phyloP scores from a whole-genome alignment of 1,140 invertebrate genomes.

The Wasmannia auropunctata region DNA sequence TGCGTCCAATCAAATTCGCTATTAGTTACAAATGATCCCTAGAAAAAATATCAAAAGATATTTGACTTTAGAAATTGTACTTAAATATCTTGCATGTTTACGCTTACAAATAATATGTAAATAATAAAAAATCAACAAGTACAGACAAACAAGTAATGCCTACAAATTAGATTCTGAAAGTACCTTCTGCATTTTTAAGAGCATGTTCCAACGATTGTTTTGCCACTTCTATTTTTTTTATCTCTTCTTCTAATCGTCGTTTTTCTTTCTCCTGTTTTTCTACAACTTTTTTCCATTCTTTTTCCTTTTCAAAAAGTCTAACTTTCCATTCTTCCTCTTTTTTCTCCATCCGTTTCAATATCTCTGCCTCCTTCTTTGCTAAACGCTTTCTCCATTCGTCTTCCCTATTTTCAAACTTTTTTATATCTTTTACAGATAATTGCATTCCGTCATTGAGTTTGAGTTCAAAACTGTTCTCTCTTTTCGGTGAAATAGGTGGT shows the following conservation, averaged over 20 bases:
- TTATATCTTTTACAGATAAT: constrained; percentile 83
- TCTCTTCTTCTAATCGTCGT: constrained; percentile 86
- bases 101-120: not conserved
- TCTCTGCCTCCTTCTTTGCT: constrained; percentile 87
- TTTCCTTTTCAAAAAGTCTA: constrained; percentile 87
- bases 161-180: constrained; percentile 25
- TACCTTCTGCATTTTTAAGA: constrained; percentile 88
- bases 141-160: not conserved
- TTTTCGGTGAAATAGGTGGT: constrained; percentile 72
- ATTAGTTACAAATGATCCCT: too few relatives aligned
- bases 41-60: too few relatives aligned
- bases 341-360: constrained; percentile 86
- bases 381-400: constrained; percentile 86
- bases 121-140: not conserved
- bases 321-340: constrained; percentile 85
- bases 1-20: too few relatives aligned
- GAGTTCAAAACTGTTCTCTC: constrained; percentile 80
- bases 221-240: constrained; percentile 86
- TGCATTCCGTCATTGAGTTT: constrained; percentile 80
- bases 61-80: too few relatives aligned
- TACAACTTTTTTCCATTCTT: constrained; percentile 88
- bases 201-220: constrained; percentile 87
- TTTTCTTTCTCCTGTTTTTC: constrained; percentile 86
- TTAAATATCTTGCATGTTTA: too few relatives aligned
- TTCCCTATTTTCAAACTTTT: constrained; percentile 83